Conservation (phyloP, 2,797 vertebrate species). For the Periparus ater region DNA sequence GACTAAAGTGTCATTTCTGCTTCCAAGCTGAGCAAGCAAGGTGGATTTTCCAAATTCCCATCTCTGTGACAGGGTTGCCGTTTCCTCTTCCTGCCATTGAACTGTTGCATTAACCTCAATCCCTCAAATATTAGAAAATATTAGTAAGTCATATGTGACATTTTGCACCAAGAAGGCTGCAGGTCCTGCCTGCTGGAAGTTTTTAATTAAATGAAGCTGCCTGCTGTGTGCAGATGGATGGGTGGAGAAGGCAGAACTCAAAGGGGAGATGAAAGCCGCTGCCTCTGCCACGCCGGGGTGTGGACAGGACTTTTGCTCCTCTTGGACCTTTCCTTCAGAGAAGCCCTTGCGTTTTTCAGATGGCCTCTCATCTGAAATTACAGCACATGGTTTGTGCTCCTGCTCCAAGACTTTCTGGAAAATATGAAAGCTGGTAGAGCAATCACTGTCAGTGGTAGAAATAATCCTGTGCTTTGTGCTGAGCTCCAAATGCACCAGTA, state of each 20-base stretch:
- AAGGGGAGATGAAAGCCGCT: slow-evolving; percentile 8
- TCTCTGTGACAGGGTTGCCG: background rate
- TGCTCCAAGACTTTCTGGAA: background rate
- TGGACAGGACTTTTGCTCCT: background rate
- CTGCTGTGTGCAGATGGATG: background rate
- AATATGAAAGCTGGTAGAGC: background rate
- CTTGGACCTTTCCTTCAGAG: background rate
- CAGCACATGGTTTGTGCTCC: background rate
- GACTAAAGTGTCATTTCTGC: background rate
- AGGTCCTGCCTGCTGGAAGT: slow-evolving; percentile 30
- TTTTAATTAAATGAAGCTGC: slow-evolving; percentile 50
- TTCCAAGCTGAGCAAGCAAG: background rate
- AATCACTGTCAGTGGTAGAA: rapidly evolving
- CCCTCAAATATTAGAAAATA: background rate
- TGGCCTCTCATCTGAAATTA: background rate
- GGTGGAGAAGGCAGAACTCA: background rate
- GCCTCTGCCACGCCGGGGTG: rapidly evolving
- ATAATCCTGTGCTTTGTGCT: background rate
- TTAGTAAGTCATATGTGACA: slow-evolving; percentile 18
- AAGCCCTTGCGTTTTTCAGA: background rate
- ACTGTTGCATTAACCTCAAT: background rate
- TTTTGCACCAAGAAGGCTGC: slow-evolving; percentile 27
- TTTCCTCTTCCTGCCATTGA: background rate
- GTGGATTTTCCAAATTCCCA: background rate
- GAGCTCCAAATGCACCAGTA: background rate